A percentile compares a stretch with the other conserved stretches of the same genome.
Evolutionary conservation across 2,888 invertebrate genomes (phyloP).

Genomic region (Thelaira solivaga): DNA sequence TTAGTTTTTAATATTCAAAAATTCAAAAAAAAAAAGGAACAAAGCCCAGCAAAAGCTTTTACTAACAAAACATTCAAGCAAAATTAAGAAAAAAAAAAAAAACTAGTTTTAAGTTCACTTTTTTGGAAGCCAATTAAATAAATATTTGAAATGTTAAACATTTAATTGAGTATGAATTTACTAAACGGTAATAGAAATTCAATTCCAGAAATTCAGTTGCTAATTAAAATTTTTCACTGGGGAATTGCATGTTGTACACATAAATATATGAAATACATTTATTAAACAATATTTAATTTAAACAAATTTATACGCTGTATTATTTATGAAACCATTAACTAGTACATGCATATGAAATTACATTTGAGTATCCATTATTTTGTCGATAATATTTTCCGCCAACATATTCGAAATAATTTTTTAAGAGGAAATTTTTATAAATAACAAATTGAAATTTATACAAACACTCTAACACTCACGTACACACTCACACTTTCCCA

Average conservation of each 20-base stretch:
- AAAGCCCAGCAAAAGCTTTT: not conserved
- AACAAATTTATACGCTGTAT: not conserved
- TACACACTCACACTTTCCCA: not conserved
- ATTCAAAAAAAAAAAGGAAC: too few species aligned
- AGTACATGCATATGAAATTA: not conserved
- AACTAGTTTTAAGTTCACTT: too few species aligned
- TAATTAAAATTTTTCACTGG: constrained; percentile 3
- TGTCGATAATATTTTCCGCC: constrained; percentile 2
- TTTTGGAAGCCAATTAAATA: too few species aligned
- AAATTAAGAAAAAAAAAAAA: not conserved
- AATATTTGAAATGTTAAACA: too few species aligned
- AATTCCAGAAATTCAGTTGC: too few species aligned
- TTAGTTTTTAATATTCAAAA: not conserved
- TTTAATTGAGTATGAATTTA: too few species aligned
- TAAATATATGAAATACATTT: not conserved
- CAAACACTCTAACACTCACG: too few species aligned
- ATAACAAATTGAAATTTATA: not conserved
- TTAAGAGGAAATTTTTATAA: not conserved
- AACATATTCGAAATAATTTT: not conserved
- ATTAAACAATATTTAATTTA: not conserved
- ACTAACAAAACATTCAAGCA: too few species aligned
- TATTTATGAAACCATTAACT: constrained; percentile 22
- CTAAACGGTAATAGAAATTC: too few species aligned
- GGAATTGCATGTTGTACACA: not conserved
- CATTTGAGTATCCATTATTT: not conserved